Percentiles rank a stretch among this genome's conserved stretches.
Evolutionary conservation across 2,113 vertebrate species (phyloP).

Genomic region (Actinemys pallida): DNA sequence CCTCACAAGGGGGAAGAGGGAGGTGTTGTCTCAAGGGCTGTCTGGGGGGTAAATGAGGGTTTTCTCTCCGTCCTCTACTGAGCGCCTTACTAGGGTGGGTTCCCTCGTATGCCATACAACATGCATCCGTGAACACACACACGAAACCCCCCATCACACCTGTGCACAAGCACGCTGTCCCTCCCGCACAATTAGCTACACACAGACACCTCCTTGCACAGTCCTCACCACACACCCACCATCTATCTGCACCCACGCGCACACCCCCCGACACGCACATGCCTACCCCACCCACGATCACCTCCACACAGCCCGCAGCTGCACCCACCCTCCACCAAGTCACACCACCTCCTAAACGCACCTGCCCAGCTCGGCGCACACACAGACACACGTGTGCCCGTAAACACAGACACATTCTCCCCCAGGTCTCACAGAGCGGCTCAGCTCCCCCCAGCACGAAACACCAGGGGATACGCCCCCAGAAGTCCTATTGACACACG

Average conservation of each 20-base stretch:
- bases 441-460: background rate
- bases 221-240: background rate
- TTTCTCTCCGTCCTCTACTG: background rate
- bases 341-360: no score
- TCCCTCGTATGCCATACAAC: background rate
- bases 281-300: background rate
- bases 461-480: no score
- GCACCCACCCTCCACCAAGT: no score
- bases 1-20: background rate
- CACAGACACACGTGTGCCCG: no score
- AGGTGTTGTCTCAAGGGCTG: background rate
- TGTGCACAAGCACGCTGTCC: no score
- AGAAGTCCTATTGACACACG: background rate
- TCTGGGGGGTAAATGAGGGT: background rate
- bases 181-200: background rate
- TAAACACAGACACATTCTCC: no score
- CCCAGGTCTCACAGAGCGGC: no score
- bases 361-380: no score
- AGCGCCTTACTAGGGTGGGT: background rate
- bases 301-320: no score
- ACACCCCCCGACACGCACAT: background rate
- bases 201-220: background rate
- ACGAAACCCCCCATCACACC: no score
- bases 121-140: background rate
- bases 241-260: rapidly evolving